These are phyloP conservation scores for Drosophila monieri DNA, from an alignment of 2,888 invertebrate species.

Conservation along the genomic window DNA sequence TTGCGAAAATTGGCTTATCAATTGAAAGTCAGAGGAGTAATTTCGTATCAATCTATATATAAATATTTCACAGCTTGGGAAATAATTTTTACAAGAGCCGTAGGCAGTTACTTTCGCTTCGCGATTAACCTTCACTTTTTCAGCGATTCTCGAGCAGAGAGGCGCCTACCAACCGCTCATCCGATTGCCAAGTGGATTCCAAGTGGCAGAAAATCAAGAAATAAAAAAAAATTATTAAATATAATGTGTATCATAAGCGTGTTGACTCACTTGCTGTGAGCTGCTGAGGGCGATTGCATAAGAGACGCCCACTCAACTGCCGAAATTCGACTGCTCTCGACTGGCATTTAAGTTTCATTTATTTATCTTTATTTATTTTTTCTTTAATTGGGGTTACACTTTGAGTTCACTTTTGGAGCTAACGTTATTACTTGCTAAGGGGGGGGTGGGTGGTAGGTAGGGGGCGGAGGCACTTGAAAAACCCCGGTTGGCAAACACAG, in stretches of 20 bases:
- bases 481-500: conserved; percentile 16
- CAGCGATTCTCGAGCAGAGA: conserved; percentile 54
- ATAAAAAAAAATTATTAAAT: conserved; percentile 1
- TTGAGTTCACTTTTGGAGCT: conserved; percentile 44
- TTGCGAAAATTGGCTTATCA: conserved; percentile 65
- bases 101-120: conserved; percentile 63
- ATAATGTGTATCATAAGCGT: conserved; percentile 30
- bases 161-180: conserved; percentile 51
- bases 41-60: conserved; percentile 19
- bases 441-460: too few relatives aligned
- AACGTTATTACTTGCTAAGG: conserved; percentile 25
- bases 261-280: conserved; percentile 32
- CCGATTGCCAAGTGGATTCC: conserved; percentile 37
- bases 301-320: conserved; percentile 41
- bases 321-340: conserved; percentile 29
- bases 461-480: conserved; percentile 17
- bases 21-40: conserved; percentile 57
- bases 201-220: conserved; percentile 3
- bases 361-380: conserved; percentile 38
- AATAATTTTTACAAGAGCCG: conserved; percentile 14
- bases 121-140: conserved; percentile 71
- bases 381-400: conserved; percentile 51
- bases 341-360: conserved; percentile 49
- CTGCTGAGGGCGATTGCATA: conserved; percentile 36
- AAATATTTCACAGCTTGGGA: conserved; percentile 26